Evolutionary conservation across 2,113 vertebrate genomes (phyloP), one percentile per base, ranked within the genome.

Genomic region (Corythornis madagascariensis): DNA sequence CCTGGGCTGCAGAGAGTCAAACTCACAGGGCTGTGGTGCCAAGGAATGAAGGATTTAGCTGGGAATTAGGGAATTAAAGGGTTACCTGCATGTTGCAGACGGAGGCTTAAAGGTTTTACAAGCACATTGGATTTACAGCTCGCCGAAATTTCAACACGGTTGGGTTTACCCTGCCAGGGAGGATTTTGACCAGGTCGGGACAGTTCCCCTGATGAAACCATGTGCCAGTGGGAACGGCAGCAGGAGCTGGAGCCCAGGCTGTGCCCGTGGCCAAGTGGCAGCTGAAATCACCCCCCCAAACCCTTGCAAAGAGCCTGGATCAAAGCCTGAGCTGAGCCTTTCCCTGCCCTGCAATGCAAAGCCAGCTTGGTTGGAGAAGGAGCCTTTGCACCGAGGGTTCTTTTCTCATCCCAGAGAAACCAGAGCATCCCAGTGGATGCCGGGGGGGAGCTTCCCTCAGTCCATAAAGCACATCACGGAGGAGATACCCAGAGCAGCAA

Each of bases 11-110:
- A 61, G 31, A 82, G 42, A 18, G 48, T 11, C 1, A 0, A 89
- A 86, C 22, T 55, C 43, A 17, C 0, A 0, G 66, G 55, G 64
- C 47, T 45, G 0, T 0, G 0, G 64, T 2, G 20, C 5, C 1
- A 3, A 6, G 85, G 94, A 95, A 84, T 88, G 63, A 92, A 45
- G 76, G 92, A 73, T 83, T 95, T 89, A 78, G 16, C 89, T 80
- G 88, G 83, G 93, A 94, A 80, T 91, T 38, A 92, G 29, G 81
- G 94, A 95, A 95, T 95, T 95, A 96, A 96, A 95, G 86, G 53
- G 93, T 96, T 92, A 95, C 91, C 80, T 52, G 83, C 0, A 1
- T 7, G 8, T 94, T 89, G 81, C 84, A 90, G 95, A 76, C 4
- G 0, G 78, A 94, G 81, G 90, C 86, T 95, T 92, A 91, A 84